These are phyloP conservation scores for Fissipunctia ypsillon DNA, from an alignment of 2,888 invertebrate genomes.

Conservation along the genomic window DNA sequence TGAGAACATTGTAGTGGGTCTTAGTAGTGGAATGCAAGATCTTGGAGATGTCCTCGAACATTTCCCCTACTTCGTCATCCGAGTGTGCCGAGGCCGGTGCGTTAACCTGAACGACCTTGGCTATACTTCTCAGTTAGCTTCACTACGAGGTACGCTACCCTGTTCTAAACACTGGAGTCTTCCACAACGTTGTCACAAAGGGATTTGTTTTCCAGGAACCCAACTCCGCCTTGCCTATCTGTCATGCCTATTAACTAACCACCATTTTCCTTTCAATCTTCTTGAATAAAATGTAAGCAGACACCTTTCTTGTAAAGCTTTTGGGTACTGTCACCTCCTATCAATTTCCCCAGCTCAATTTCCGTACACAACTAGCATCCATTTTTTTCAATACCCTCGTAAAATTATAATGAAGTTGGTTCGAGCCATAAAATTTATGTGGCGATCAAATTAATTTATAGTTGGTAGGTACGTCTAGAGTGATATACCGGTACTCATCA, in stretches of 20 bases:
- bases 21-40: no score
- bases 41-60: no score
- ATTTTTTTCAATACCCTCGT: slow-evolving; percentile 54
- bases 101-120: no score
- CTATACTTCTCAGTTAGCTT: no score
- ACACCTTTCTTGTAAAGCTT: neutral
- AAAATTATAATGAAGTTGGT: slow-evolving; percentile 62
- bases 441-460: slow-evolving; percentile 73
- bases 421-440: slow-evolving; percentile 66
- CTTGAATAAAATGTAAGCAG: neutral
- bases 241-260: neutral
- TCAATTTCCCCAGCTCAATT: slow-evolving; percentile 43
- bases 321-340: neutral
- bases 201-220: no score
- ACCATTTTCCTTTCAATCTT: neutral
- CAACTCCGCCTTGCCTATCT: no score
- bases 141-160: no score
- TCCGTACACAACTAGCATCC: slow-evolving; percentile 32
- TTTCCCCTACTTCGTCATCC: no score
- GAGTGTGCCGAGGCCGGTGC: no score
- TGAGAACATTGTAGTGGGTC: no score
- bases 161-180: no score
- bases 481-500: slow-evolving; percentile 53
- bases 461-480: slow-evolving; percentile 45
- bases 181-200: no score